phyloP scores from a whole-genome alignment of 2,797 vertebrate genomes.

The Trachops cirrhosus region DNA sequence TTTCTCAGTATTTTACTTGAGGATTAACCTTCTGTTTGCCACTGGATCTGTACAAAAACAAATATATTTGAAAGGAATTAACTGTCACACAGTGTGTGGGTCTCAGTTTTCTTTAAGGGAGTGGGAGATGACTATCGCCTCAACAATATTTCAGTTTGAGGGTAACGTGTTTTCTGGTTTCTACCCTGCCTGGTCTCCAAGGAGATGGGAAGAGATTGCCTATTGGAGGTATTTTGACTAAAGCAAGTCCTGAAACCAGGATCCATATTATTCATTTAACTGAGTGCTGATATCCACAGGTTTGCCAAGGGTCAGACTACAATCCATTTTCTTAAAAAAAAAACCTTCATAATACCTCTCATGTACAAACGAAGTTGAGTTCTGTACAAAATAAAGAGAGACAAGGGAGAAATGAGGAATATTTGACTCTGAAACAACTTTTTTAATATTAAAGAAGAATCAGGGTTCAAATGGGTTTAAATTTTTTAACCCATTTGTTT shows the following conservation, averaged over 20 bases:
- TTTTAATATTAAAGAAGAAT: not conserved
- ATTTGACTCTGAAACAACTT: not conserved
- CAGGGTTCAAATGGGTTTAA: not conserved
- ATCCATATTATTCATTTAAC: constrained; percentile 51
- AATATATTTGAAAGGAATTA: constrained; percentile 66
- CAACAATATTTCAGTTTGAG: constrained; percentile 51
- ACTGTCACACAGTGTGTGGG: constrained; percentile 42
- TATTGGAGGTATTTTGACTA: constrained; percentile 59
- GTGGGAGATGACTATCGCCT: constrained; percentile 28
- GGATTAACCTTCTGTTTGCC: constrained; percentile 66
- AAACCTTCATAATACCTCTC: not conserved
- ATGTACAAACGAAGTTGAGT: constrained; percentile 33
- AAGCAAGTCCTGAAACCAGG: constrained; percentile 60
- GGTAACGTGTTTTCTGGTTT: constrained; percentile 53
- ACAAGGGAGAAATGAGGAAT: not conserved
- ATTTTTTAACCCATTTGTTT: not conserved
- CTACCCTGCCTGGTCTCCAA: constrained; percentile 42
- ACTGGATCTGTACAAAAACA: constrained; percentile 54
- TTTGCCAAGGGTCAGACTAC: constrained; percentile 35
- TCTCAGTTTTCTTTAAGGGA: constrained; percentile 59
- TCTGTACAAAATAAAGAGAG: not conserved
- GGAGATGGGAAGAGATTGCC: constrained; percentile 1
- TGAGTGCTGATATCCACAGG: constrained; percentile 42
- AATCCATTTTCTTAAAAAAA: constrained; percentile 39
- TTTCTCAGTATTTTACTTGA: constrained; percentile 62